Conservation (phyloP, 2,113 vertebrate species). For the Alethe castanea region DNA sequence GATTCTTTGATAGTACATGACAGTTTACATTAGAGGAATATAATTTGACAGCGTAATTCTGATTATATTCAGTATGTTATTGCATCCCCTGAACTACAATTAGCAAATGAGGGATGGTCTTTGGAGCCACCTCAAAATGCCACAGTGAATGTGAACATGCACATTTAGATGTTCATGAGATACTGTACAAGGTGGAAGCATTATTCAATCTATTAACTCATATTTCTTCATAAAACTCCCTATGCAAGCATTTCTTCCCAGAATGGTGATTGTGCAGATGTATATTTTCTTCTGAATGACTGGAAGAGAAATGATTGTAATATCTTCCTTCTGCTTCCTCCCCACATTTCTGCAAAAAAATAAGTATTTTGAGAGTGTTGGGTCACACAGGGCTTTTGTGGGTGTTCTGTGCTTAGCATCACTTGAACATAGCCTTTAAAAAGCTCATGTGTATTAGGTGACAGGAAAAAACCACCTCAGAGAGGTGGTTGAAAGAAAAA, state of each 20-base stretch:
- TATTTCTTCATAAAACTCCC: not conserved
- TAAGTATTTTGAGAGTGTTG: not conserved
- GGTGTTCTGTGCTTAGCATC: not conserved
- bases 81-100: not conserved
- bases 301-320: not conserved
- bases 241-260: not conserved
- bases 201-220: not conserved
- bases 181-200: not conserved
- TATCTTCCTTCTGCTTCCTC: not conserved
- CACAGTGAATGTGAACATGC: not conserved
- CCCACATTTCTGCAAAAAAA: not conserved
- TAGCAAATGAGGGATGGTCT: not conserved
- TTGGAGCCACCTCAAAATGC: not conserved
- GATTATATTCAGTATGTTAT: not conserved
- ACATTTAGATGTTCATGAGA: not conserved
- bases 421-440: not conserved
- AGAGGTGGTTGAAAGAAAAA: not conserved
- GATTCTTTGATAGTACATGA: not conserved
- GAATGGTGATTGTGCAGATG: not conserved
- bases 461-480: not conserved
- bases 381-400: not conserved
- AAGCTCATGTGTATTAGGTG: not conserved
- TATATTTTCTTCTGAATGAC: not conserved
- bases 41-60: not conserved
- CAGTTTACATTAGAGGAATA: not conserved